A percentile compares a stretch with the other conserved stretches of the same genome.
These are phyloP conservation scores for Acrossocheilus fasciatus DNA, from an alignment of 2,797 vertebrate species.

Conservation along the genomic window DNA sequence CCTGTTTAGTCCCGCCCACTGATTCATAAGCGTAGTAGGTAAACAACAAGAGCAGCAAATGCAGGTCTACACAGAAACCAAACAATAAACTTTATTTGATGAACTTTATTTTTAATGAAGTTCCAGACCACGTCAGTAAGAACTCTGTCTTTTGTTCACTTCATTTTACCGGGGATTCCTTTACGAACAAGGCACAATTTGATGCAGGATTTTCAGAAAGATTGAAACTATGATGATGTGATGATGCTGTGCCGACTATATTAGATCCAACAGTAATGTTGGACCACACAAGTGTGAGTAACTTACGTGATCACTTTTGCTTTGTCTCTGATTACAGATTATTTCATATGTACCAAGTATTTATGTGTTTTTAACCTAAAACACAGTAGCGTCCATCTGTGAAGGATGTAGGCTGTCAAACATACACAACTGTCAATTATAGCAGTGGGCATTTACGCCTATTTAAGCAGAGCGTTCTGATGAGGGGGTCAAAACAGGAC, in stretches of 20 bases:
- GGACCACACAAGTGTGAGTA: not conserved
- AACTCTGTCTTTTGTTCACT: not conserved
- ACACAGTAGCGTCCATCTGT: not conserved
- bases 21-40: not conserved
- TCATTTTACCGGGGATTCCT: not conserved
- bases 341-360: not conserved
- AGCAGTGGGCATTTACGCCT: not conserved
- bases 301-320: not conserved
- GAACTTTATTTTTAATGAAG: not conserved
- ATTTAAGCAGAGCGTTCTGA: not conserved
- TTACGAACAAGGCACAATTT: not conserved
- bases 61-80: not conserved
- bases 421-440: not conserved
- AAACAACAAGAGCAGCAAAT: not conserved
- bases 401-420: not conserved
- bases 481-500: not conserved
- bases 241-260: not conserved
- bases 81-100: no score
- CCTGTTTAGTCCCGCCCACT: no score
- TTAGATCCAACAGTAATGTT: not conserved
- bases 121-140: not conserved
- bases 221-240: not conserved
- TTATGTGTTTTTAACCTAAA: not conserved
- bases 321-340: not conserved
- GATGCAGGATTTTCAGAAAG: not conserved